Evolutionary conservation across 2,797 vertebrate species (phyloP).

Genomic region (Oophaga sylvatica): DNA sequence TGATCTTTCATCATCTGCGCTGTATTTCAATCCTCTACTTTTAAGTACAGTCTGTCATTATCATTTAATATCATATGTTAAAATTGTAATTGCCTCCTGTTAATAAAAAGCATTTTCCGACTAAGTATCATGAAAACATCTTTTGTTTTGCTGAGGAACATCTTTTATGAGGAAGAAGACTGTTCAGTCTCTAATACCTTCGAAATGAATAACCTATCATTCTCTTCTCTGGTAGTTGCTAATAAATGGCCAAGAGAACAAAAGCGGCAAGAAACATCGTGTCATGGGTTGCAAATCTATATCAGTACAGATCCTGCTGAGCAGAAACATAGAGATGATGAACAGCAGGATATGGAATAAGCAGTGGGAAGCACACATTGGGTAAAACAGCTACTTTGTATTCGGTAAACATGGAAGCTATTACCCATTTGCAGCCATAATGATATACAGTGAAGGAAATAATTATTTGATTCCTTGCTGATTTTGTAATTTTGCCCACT

Average conservation of each 20-base stretch:
- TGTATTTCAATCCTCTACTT: conserved; percentile 33
- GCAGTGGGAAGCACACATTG: not conserved
- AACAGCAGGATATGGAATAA: not conserved
- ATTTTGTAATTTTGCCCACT: too few species aligned
- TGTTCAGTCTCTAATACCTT: conserved; percentile 32
- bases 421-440: not conserved
- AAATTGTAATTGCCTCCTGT: conserved; percentile 23
- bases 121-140: conserved; percentile 50
- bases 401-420: not conserved
- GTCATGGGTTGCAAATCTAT: not conserved
- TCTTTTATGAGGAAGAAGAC: conserved; percentile 39
- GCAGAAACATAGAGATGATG: conserved; percentile 5
- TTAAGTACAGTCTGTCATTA: conserved; percentile 58
- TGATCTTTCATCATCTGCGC: conserved; percentile 55
- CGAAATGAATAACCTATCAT: conserved; percentile 35
- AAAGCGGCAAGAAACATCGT: not conserved
- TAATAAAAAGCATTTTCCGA: conserved; percentile 46
- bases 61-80: conserved; percentile 53
- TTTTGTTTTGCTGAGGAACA: conserved; percentile 52
- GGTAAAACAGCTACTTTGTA: not conserved
- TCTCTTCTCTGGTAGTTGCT: conserved; percentile 17
- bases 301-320: not conserved
- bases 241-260: conserved; percentile 9
- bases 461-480: too few species aligned
- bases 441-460: too few species aligned